Percentiles rank a stretch among this genome's conserved stretches.
Conservation (phyloP, 1,140 invertebrate genomes). For the Atopsyche davidsoni region DNA sequence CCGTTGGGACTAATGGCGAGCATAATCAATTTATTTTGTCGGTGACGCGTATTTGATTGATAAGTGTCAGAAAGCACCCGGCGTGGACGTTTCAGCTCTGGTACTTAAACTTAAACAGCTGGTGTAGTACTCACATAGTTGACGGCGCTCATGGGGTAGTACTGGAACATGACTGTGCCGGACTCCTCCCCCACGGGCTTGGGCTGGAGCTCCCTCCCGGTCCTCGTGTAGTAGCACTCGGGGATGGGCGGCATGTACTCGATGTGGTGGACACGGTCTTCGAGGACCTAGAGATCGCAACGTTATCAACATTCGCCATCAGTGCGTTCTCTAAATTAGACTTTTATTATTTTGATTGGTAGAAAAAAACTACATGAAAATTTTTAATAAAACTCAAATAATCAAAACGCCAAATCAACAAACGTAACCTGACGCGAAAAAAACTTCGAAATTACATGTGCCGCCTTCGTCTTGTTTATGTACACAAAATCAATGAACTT, state of each 20-base stretch:
- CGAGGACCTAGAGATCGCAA: slow-evolving; percentile 60
- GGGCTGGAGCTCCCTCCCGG: slow-evolving; percentile 73
- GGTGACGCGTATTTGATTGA: not conserved
- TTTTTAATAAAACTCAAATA: too few relatives aligned
- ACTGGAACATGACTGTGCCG: slow-evolving; percentile 79
- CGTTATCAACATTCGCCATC: not conserved
- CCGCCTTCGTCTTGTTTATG: too few relatives aligned
- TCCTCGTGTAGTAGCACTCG: slow-evolving; percentile 73
- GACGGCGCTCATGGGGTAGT: slow-evolving; percentile 76
- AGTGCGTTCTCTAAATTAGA: not conserved
- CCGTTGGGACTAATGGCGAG: not conserved
- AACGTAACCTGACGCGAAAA: too few relatives aligned
- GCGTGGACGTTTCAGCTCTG: too few relatives aligned
- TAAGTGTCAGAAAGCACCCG: slow-evolving; percentile 3
- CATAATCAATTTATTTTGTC: not conserved
- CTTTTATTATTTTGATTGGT: not conserved
- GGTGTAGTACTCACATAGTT: slow-evolving; percentile 84
- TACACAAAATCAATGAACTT: too few relatives aligned
- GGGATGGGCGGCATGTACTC: slow-evolving; percentile 61
- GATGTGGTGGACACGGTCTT: slow-evolving; percentile 73
- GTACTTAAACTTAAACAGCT: too few relatives aligned
- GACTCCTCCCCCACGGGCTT: slow-evolving; percentile 79
- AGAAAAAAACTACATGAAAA: too few relatives aligned
- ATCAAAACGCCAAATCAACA: too few relatives aligned
- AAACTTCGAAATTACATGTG: too few relatives aligned